Evolutionary conservation across 1,140 invertebrate genomes (phyloP), one percentile per base, ranked within the genome.

Genomic region (Portunus trituberculatus): DNA sequence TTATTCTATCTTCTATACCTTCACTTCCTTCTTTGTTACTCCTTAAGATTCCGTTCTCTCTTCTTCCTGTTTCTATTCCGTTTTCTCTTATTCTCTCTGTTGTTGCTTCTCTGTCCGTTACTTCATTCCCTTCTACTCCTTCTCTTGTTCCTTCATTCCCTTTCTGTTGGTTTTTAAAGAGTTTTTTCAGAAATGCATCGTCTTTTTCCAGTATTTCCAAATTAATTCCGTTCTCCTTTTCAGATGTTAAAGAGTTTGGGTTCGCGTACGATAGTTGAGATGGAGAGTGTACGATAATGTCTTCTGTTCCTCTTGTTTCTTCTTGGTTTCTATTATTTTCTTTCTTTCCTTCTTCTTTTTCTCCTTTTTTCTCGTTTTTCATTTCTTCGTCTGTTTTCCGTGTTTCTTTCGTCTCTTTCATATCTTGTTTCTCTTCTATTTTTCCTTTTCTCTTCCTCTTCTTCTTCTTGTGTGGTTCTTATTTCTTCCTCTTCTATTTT

Each of bases 201-300:
- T 25, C 87, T 4, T 16, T 25, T 4, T 45, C 20, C 2, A 39
- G 10, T 46, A 46, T 0, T n/a, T 0, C 10, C 32, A 0, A 16
- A 39, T 8, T 0, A 0, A 25, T 4, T 16, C 31, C 16, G 7
- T n/a, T 32, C 45, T 46, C 14, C 0, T 25, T 14, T 39, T 28
- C 20, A 8, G n/a, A 29, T 4, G 86, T 16, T 25, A 46, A 46
- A 10, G 14, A 32, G 20, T 89, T 4, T n/a, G 0, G 20, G n/a
- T 91, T 46, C 46, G 28, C n/a, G 89, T 91, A 52, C 25, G 31
- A 59, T 59, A 14, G 46, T 31, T 91, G 89, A 29, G 89, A 25
- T n/a, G 29, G n/a, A 12, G 48, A 91, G 8, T 59, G 20, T 12
- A 12, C 14, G n/a, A 2, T 20, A 59, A n/a, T 46, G 31, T 91